Base-by-base conservation (phyloP, 2,797 vertebrate genomes). In the Liparis tanakae region DNA sequence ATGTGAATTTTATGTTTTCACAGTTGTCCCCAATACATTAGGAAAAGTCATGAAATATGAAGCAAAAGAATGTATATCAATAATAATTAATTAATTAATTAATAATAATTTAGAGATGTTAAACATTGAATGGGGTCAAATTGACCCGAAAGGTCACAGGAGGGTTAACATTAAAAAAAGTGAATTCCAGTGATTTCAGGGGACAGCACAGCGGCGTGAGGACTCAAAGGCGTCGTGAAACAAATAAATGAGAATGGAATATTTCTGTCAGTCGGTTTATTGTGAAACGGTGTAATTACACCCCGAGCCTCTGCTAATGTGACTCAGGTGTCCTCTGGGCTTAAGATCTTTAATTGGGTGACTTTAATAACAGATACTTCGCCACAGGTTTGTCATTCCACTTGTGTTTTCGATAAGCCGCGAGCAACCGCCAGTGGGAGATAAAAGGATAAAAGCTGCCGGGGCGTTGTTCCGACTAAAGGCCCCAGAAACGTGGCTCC, bases 341-440 rank as follows among this genome's bases (percentile, higher is more conserved):
- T 20, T 53, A 12, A 22, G 12, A 53, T 25, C 10, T 53, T 51
- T 9, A 22, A 22, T 51, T 51, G 20, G 50, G 10, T 5, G 50
- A 51, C 13, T 30, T 30, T 46, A 36, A 33, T 3, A 54, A 10
- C 44, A 33, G 5, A 0, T 5, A 53, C 67, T 69, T 66, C 62
- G 44, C 25, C 14, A 62, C 30, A 34, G 14, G 61, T 65, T 69
- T 82, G 20, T 77, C 80, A 74, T 74, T 71, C 80, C 71, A 20
- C 10, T 5, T n/a, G 39, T n/a, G 30, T 67, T 25, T 36, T 7
- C 59, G 7, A 10, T 17, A 15, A 67, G 3, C 36, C 4, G 44
- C 58, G 63, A 33, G 41, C 53, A 18, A 34, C 39, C 75, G 53
- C 10, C 12, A 46, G 41, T 58, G 25, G 10, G 36, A 67, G 66